A percentile compares a stretch with the other conserved stretches of the same genome.
Evolutionary conservation across 2,888 invertebrate species (phyloP).

Genomic region (Microchrysa polita): DNA sequence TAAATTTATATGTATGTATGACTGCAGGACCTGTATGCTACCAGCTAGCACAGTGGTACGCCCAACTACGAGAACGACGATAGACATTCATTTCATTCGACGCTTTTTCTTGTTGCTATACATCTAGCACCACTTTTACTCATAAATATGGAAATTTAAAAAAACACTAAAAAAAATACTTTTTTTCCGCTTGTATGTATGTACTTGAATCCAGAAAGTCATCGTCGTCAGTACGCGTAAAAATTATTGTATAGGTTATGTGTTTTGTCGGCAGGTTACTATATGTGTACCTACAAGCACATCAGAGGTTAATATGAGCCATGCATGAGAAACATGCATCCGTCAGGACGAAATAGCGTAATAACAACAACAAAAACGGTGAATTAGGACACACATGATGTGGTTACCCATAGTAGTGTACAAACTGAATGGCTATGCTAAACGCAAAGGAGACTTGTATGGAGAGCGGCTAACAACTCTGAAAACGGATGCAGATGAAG

Average conservation of each 20-base stretch:
- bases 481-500: not conserved
- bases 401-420: not conserved
- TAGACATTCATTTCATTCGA: not conserved
- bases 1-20: no score
- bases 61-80: not conserved
- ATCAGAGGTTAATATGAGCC: no score
- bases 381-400: no score
- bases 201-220: constrained; percentile 4
- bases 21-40: not conserved
- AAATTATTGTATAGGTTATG: not conserved
- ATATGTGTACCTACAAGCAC: no score
- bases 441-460: not conserved
- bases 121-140: not conserved
- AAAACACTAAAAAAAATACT: constrained; percentile 3
- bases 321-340: no score
- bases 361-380: no score
- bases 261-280: not conserved
- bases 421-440: not conserved
- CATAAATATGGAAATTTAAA: constrained; percentile 9
- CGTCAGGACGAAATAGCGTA: no score
- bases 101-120: not conserved
- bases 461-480: not conserved
- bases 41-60: no score
- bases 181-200: not conserved
- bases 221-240: not conserved